Percentiles rank a stretch among this genome's conserved stretches.
phyloP scores from a whole-genome alignment of 2,113 vertebrate genomes.

The Ceyx melanurus region DNA sequence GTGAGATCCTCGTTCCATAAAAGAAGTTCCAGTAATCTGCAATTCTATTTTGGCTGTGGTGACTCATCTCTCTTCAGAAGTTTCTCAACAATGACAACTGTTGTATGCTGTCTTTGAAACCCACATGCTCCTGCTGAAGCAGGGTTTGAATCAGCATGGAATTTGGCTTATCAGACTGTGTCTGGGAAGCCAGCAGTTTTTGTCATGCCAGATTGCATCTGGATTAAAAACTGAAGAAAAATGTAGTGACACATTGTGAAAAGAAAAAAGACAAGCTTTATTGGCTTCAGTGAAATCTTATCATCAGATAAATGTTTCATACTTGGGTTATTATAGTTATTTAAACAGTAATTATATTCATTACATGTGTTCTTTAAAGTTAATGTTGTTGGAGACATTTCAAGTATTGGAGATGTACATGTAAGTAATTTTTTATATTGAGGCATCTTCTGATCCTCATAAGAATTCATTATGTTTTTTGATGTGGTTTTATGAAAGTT shows the following conservation, averaged over 20 bases:
- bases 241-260: conserved; percentile 28
- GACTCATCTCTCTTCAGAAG: conserved; percentile 27
- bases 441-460: not conserved
- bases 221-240: conserved; percentile 51
- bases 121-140: not conserved
- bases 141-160: conserved; percentile 14
- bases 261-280: conserved; percentile 35
- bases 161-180: conserved; percentile 43
- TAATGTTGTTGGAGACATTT: not conserved
- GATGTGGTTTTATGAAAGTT: not conserved
- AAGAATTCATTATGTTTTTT: not conserved
- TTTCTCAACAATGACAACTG: conserved; percentile 5
- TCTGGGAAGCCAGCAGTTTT: conserved; percentile 27
- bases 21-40: not conserved
- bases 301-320: conserved; percentile 43
- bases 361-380: conserved; percentile 31
- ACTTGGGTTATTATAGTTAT: conserved; percentile 4
- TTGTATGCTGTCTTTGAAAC: conserved; percentile 28
- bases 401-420: not conserved
- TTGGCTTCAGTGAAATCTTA: conserved; percentile 26
- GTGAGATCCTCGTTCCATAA: not conserved
- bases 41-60: conserved; percentile 10
- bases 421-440: not conserved
- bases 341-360: conserved; percentile 35
- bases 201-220: conserved; percentile 54